Evolutionary conservation across 2,888 invertebrate genomes (phyloP).

Genomic region (Cylindroiulus punctatus): DNA sequence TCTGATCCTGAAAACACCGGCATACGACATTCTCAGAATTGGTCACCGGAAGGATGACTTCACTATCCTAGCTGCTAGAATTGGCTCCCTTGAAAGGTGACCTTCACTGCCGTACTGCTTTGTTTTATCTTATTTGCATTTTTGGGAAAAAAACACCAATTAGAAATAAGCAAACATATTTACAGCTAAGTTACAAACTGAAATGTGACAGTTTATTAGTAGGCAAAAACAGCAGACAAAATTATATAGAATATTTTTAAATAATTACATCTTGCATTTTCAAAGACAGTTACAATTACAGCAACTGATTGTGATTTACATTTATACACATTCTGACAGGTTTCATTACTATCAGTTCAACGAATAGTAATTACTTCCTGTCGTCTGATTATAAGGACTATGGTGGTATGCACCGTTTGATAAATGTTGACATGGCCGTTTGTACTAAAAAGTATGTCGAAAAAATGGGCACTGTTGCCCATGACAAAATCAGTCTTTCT

Average conservation of each 20-base stretch:
- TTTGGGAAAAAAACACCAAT: too few relatives aligned
- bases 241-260: not conserved
- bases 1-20: too few relatives aligned
- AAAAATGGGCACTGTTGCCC: not conserved
- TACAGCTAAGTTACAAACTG: not conserved
- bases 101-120: too few relatives aligned
- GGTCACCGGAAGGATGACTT: too few relatives aligned
- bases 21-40: too few relatives aligned
- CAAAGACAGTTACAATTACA: not conserved
- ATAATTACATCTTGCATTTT: not conserved
- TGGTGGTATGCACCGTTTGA: not conserved
- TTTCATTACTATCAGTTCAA: not conserved
- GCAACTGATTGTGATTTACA: not conserved
- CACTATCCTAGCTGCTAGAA: too few relatives aligned
- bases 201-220: conserved; percentile 17
- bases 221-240: not conserved
- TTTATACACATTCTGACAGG: not conserved
- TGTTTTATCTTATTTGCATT: too few relatives aligned
- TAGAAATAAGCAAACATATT: not conserved
- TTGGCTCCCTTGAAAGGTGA: too few relatives aligned
- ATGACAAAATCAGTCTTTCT: conserved; percentile 28
- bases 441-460: not conserved
- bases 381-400: not conserved
- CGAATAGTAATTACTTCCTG: not conserved
- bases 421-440: not conserved